Base-by-base conservation (phyloP, 2,797 vertebrate species). In the Platyrinchus mystaceus region DNA sequence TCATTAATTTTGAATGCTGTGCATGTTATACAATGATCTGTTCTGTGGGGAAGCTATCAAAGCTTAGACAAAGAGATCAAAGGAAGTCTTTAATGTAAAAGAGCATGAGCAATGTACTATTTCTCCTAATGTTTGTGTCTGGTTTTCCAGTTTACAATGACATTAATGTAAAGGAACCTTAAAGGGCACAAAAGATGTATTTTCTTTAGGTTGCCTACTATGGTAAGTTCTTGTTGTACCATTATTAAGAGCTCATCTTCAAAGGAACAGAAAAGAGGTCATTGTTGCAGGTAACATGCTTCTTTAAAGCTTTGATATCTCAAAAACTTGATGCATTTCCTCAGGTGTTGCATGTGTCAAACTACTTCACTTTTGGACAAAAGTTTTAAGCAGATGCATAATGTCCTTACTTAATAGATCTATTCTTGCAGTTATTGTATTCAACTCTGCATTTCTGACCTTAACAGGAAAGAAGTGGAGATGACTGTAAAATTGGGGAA, bases 1-100 rank as follows among this genome's bases (percentile, higher is more conserved):
- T 96, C 95, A 78, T 95, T 95, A 94, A 94, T 96, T 93, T 87
- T 81, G 69, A 92, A 93, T 91, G 90, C n/a, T 82, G 32, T 49
- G 17, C 7, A 13, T 92, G 84, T 91, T 80, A 76, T 58, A 83
- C 76, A 86, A 87, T 74, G 55, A 80, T 78, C 66, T 90, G 55
- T 93, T 89, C 68, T 77, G 53, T 87, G 43, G n/a, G 64, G 66
- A 96, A 92, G 44, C 41, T 91, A 58, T 73, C 84, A 93, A 89
- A 89, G 84, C 66, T 81, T 36, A 78, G 73, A 76, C 55, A 91
- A 89, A 89, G 77, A 84, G 87, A 93, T 91, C 85, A 96, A 96
- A 93, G 69, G 67, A 78, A 92, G 24, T 43, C 34, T 93, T 92
- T 89, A 84, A 88, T 69, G 43, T 28, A 84, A 96, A 94, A 68